Conservation (phyloP, 1,140 invertebrate genomes). For the Himalopsyche phryganea region DNA sequence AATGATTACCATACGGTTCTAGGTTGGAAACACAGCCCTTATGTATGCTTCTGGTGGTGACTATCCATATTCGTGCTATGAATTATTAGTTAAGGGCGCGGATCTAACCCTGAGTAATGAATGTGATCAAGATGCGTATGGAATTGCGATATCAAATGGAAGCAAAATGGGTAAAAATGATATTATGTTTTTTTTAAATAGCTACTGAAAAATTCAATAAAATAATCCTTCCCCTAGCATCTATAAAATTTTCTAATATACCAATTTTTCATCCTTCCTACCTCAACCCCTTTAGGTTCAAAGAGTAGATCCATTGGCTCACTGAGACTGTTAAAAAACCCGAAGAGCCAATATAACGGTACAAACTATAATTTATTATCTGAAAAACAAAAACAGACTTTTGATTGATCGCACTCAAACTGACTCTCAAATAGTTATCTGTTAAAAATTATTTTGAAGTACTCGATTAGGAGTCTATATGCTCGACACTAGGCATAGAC, state of each 20-base stretch:
- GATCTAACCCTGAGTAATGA: slow-evolving; percentile 76
- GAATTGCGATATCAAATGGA: slow-evolving; percentile 69
- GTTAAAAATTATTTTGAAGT: too few species aligned
- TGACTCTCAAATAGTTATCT: too few species aligned
- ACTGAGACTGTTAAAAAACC: not conserved
- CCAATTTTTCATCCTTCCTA: not conserved
- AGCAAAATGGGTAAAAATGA: slow-evolving; percentile 55
- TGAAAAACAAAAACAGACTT: too few species aligned
- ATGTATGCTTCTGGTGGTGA: slow-evolving; percentile 87
- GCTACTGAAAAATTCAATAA: not conserved
- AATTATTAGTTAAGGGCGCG: slow-evolving; percentile 72
- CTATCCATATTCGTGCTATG: slow-evolving; percentile 81
- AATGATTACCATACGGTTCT: too few species aligned
- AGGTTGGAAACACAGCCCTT: slow-evolving; percentile 82
- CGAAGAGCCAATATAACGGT: not conserved
- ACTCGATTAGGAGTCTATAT: too few species aligned
- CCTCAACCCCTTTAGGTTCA: not conserved
- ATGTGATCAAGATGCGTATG: slow-evolving; percentile 77
- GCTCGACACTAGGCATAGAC: too few species aligned
- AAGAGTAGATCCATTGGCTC: not conserved
- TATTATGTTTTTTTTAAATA: slow-evolving; percentile 1
- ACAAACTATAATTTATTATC: not conserved
- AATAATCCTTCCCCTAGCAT: not conserved
- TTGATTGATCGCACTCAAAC: too few species aligned
- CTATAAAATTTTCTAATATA: not conserved